phyloP scores from a whole-genome alignment of 53 echinoderm and acorn worm genomes.

The Zoroaster sp. region DNA sequence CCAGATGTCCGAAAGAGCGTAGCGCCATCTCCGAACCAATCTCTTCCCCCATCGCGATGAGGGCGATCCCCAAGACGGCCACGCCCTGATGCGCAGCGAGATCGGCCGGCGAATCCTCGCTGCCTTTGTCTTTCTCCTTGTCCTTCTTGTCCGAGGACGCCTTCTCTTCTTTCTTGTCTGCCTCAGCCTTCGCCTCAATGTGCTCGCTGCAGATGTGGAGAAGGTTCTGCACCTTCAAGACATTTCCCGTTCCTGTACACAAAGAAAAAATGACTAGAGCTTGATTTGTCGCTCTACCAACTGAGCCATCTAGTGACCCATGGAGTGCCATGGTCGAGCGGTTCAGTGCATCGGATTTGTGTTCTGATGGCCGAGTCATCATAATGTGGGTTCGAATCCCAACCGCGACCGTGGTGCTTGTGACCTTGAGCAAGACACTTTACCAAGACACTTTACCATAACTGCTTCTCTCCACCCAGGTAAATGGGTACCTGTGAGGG shows the following conservation, averaged over 20 bases:
- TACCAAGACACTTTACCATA: too few species aligned
- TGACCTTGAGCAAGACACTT: too few species aligned
- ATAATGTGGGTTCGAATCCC: too few species aligned
- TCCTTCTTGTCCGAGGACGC: constrained; percentile 66
- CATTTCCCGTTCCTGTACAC: constrained; percentile 89
- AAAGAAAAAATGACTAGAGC: too few species aligned
- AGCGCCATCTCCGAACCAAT: constrained; percentile 95
- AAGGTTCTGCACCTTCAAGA: constrained; percentile 91
- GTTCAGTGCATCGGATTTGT: not conserved
- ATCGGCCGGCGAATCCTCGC: constrained; percentile 81
- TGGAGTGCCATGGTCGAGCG: not conserved
- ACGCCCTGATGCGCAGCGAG: constrained; percentile 89
- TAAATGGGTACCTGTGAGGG: too few species aligned
- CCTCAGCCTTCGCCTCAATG: constrained; percentile 81
- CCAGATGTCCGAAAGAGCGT: constrained; percentile 90
- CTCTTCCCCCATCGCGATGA: constrained; percentile 98
- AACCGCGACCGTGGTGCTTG: too few species aligned
- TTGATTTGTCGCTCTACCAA: too few species aligned
- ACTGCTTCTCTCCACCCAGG: too few species aligned
- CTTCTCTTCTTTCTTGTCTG: constrained; percentile 75
- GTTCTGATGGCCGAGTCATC: not conserved
- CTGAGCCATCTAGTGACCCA: too few species aligned
- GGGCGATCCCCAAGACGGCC: constrained; percentile 87
- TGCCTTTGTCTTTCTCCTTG: constrained; percentile 75
- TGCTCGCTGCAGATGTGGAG: constrained; percentile 99